These are phyloP conservation scores for Cataglyphis rosenhaueri DNA, from an alignment of 2,888 invertebrate genomes.

Conservation along the genomic window DNA sequence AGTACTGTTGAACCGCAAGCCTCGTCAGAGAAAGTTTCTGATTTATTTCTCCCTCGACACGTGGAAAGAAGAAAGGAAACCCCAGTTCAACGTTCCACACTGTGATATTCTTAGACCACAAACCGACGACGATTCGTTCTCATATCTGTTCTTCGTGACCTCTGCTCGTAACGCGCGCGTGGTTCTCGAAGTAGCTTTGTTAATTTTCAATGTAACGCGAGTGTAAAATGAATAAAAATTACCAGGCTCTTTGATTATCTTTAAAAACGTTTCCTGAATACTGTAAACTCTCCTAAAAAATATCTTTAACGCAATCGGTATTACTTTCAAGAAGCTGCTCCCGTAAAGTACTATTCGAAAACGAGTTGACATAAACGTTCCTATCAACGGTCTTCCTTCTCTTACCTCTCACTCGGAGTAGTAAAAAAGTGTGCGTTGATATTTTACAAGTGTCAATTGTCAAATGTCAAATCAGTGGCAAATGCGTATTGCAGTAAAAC, in stretches of 20 bases:
- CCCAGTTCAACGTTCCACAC: slow-evolving; percentile 78
- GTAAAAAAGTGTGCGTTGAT: slow-evolving; percentile 64
- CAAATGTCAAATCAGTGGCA: not conserved
- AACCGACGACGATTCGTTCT: slow-evolving; percentile 54
- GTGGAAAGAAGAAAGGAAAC: slow-evolving; percentile 75
- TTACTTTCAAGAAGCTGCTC: not conserved
- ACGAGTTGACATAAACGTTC: not conserved
- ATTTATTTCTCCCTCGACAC: slow-evolving; percentile 74
- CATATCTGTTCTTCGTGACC: slow-evolving; percentile 58
- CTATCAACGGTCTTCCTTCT: slow-evolving; percentile 64
- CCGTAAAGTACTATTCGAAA: not conserved
- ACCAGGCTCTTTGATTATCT: not conserved
- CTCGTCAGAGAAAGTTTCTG: slow-evolving; percentile 69
- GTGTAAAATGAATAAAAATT: not conserved
- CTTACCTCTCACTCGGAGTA: slow-evolving; percentile 36
- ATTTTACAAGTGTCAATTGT: slow-evolving; percentile 68
- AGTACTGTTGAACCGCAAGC: slow-evolving; percentile 47
- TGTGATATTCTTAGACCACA: slow-evolving; percentile 75
- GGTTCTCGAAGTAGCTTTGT: not conserved
- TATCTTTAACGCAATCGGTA: not conserved
- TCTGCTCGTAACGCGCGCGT: not conserved
- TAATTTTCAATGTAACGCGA: not conserved
- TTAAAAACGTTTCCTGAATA: not conserved
- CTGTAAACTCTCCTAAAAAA: not conserved
- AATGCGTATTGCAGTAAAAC: slow-evolving; percentile 27